Evolutionary conservation across 2,888 invertebrate species (phyloP), one percentile per base, ranked within the genome.

Genomic region (Drosophila sordidula): DNA sequence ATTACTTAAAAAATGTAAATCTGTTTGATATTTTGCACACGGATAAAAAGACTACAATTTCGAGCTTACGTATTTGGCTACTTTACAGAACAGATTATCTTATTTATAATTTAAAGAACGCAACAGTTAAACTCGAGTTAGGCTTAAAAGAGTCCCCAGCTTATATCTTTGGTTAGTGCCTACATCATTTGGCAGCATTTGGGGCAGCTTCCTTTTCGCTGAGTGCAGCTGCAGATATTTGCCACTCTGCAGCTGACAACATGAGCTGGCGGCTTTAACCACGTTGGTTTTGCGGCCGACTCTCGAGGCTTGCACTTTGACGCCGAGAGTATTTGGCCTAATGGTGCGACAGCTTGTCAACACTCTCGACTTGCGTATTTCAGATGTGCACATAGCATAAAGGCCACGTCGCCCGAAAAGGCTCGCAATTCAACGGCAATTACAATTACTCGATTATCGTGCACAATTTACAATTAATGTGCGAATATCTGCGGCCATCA

Each of bases 401-500:
- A 39, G 11, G 38, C 50, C 38, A 51, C 26, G 26, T 26, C 16
- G 38, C 38, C 16, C n/a, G 16, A n/a, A 16, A 39, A n/a, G 9
- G 8, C 14, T 14, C 16, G 11, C 18, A 36, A 45, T 50, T 38
- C 44, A 32, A 39, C 52, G 4, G 46, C 44, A 18, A 41, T 56
- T 34, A 36, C 34, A 68, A 42, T 62, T 42, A 42, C 44, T 34
- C 12, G 34, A 34, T 34, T 34, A 34, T 34, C 34, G 34, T 34
- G 32, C 29, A 14, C 66, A 67, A 75, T 78, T 78, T 62, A 36
- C 71, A 64, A 57, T 75, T 63, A 61, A 66, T 79, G 77, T 64
- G 84, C 63, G 63, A 70, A 69, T 70, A 63, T 75, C 62, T 67
- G 72, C 49, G 74, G 63, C 47, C 51, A 58, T 80, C 69, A 68